Base-by-base conservation (phyloP, 2,888 invertebrate species). In the Cerastoderma edule region DNA sequence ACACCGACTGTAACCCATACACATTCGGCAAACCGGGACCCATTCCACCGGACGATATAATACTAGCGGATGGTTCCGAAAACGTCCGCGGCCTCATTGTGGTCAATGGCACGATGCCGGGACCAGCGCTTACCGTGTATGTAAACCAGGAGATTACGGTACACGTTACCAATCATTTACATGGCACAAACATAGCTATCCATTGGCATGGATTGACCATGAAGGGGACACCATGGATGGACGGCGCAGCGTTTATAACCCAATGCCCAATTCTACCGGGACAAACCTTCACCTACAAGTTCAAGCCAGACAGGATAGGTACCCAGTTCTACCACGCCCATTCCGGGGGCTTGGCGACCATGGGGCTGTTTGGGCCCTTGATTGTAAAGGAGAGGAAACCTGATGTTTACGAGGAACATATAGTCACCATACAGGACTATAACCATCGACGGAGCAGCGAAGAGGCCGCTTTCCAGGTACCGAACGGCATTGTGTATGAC, bases 151-250 rank as follows among this genome's bases (percentile, higher is more conserved):
- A 65, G 10, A 82, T 86, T 3, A 71, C 70, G 13, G 73, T 86
- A 1, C 82, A 84, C 63, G 86, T 86, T 3, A 78, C 50, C 16
- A 89, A 89, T 75, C 33, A 77, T 8, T 46, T 89, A 46, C 50
- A 66, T 32, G 77, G 76, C 10, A 80, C 81, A 2, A 75, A 72
- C 19, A 46, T 83, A 16, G 75, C 85, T 28, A 63, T 89, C 8
- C 89, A 89, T 74, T 89, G 86, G 86, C 89, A 89, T 68, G 89
- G 89, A 1, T 68, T 88, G n/a, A 76, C 75, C 27, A 83, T 85
- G 78, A 35, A 48, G 2, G 81, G 76, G 10, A 87, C 85, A 13
- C 85, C 86, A 10, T 89, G 83, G 82, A 88, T 88, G 87, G 89
- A 89, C 73, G 89, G 89, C 0, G 85, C 85, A n/a, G 76, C 85